These are phyloP conservation scores for Drosophila glabriapex DNA, from an alignment of 2,888 invertebrate species.

Conservation along the genomic window DNA sequence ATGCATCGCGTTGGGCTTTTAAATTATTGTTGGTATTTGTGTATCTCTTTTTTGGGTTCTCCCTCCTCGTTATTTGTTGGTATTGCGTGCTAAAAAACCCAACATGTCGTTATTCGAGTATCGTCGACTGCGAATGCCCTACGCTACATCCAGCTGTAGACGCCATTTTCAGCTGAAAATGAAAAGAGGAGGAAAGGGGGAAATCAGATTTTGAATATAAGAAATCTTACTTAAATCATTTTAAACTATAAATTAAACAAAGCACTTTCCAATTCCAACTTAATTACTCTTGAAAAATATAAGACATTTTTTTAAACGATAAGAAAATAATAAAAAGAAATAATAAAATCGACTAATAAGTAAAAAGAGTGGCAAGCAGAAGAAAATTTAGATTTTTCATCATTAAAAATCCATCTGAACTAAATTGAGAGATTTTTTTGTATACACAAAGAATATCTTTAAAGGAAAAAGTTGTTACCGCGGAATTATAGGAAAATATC, in stretches of 20 bases:
- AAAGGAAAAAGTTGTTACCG: background rate
- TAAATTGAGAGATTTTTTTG: background rate
- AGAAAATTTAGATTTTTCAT: background rate
- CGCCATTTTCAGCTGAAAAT: conserved; percentile 59
- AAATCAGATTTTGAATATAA: conserved; percentile 1
- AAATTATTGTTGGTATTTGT: conserved; percentile 20
- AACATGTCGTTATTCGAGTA: conserved; percentile 58
- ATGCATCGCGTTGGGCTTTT: conserved; percentile 42
- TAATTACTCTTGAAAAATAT: background rate
- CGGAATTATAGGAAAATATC: background rate
- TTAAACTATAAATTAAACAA: background rate
- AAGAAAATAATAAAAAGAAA: background rate
- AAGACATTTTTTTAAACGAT: background rate
- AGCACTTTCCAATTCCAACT: background rate
- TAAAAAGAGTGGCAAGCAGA: background rate
- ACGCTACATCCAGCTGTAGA: conserved; percentile 48
- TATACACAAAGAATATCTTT: background rate
- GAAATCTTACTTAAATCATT: background rate
- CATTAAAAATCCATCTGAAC: background rate
- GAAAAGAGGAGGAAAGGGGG: background rate
- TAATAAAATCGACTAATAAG: background rate
- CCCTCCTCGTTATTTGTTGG: conserved; percentile 9
- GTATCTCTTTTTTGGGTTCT: conserved; percentile 22
- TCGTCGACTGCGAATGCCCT: conserved; percentile 52
- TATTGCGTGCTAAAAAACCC: conserved; percentile 50